These are phyloP conservation scores for Cygnus olor DNA, from an alignment of 2,797 vertebrate genomes.

Conservation along the genomic window DNA sequence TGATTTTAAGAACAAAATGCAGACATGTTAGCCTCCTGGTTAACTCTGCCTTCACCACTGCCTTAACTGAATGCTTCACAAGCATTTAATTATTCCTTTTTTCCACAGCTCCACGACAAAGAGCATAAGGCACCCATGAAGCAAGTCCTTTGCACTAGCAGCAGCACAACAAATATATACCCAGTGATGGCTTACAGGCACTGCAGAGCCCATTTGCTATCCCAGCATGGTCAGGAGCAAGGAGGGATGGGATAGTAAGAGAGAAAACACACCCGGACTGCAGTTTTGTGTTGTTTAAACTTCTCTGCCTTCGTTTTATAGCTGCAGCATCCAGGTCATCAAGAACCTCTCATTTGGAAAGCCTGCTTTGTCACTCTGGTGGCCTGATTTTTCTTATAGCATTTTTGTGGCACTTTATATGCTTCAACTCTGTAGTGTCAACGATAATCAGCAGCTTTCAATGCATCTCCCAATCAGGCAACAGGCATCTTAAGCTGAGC, in stretches of 20 bases:
- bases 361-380: neutral
- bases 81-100: neutral
- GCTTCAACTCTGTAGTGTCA: neutral
- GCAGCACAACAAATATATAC: neutral
- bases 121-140: neutral
- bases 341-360: neutral
- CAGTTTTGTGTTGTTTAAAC: neutral
- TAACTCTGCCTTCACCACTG: neutral
- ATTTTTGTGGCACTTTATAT: neutral
- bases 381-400: neutral
- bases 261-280: neutral
- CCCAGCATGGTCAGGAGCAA: neutral
- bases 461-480: neutral
- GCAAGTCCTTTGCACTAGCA: neutral
- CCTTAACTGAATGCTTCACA: neutral
- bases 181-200: neutral
- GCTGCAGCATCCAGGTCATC: conserved; percentile 2
- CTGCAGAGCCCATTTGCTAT: neutral
- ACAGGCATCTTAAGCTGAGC: accelerated
- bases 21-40: neutral
- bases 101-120: neutral
- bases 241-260: neutral
- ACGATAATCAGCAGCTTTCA: neutral
- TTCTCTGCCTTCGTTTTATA: neutral
- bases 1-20: neutral